Base-by-base conservation (phyloP, 1,140 invertebrate genomes). In the Atopsyche davidsoni region DNA sequence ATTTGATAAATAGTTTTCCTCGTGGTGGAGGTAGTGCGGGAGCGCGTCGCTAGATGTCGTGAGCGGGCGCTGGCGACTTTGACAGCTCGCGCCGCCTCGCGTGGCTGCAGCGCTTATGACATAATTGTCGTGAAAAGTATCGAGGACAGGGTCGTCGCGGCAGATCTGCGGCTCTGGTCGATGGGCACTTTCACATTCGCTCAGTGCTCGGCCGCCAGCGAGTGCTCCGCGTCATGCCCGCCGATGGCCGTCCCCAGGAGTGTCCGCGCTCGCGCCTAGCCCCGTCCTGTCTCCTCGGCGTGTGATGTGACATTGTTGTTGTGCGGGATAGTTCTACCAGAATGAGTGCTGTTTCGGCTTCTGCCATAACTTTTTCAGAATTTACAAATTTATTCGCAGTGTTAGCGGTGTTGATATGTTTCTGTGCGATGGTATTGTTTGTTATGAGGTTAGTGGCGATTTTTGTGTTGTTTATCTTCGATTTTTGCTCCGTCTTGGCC, bases 351-450 rank as follows among this genome's bases (percentile, higher is more conserved):
- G 31, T 50, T 22, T 50, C 48, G 22, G 31, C 48, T n/a, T 43
- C 39, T 4, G 32, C 41, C 4, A 43, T 79, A 45, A 78, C 77
- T 43, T 75, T 78, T 34, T 76, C 76, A 24, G 78, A 80, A 59
- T 65, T 79, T 46, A 78, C 77, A 53, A 79, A 77, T 63, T 75
- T 80, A 55, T 75, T 79, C 60, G 77, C 77, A 36, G 75, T 78
- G 31, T 65, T 79, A 48, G 77, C 72, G n/a, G 74, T 79, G 24
- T 60, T 79, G 21, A 69, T 80, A 50, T 50, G 48, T 50, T 43
- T 49, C 21, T 49, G 36, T 41, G 46, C 39, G 1, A 49, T 49
- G 46, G 38, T 49, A 23, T 49, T 44, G 32, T 50, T 50, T 43
- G 48, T 50, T 43, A 43, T 50, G 48, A 50, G 48, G 48, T 50